phyloP scores from a whole-genome alignment of 1,140 invertebrate genomes.

The Mesaphorura yosii region DNA sequence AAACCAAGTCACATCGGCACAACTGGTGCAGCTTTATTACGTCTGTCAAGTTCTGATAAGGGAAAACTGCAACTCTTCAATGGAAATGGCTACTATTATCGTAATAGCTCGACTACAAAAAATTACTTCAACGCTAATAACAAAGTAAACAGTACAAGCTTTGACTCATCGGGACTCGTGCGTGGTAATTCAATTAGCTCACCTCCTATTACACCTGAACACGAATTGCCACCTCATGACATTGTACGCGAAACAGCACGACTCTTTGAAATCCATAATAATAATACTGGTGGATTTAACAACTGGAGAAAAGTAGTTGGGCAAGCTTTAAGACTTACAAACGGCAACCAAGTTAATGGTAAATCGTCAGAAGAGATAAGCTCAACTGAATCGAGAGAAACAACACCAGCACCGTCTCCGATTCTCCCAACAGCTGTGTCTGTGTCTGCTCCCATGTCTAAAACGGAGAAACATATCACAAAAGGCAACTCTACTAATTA shows the following conservation, averaged over 20 bases:
- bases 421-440: constrained; percentile 11
- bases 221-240: constrained; percentile 28
- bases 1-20: constrained; percentile 29
- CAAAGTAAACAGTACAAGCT: too few relatives aligned
- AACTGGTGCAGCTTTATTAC: too few relatives aligned
- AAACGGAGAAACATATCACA: too few relatives aligned
- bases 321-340: constrained; percentile 27
- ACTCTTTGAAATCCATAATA: constrained; percentile 30
- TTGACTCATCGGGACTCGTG: too few relatives aligned
- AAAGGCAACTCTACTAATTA: too few relatives aligned
- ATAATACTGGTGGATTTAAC: constrained; percentile 15
- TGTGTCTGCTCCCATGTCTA: not conserved
- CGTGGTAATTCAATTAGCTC: not conserved
- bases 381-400: too few relatives aligned
- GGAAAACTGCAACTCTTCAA: too few relatives aligned
- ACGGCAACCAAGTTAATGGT: constrained; percentile 8
- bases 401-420: constrained; percentile 7
- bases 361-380: too few relatives aligned
- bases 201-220: constrained; percentile 20
- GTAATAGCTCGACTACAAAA: too few relatives aligned
- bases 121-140: too few relatives aligned
- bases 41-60: too few relatives aligned
- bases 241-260: constrained; percentile 30
- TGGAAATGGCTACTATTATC: too few relatives aligned
- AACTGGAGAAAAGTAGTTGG: constrained; percentile 20